A percentile compares a stretch with the other conserved stretches of the same genome.
Evolutionary conservation across 2,888 invertebrate species (phyloP).

Genomic region (Aproaerema taeniolella): DNA sequence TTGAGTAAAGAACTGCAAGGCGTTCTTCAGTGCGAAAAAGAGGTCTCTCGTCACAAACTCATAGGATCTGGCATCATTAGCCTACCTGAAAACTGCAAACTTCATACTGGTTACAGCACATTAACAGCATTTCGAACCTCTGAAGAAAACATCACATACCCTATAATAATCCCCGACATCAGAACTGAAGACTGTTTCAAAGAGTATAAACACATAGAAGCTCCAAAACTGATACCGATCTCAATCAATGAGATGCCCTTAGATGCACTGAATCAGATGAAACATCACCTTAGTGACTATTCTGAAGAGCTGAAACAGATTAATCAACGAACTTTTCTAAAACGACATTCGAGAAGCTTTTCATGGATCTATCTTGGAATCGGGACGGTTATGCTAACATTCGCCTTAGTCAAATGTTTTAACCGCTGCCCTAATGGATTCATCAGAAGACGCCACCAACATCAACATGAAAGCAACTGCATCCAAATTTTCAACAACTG

Average conservation of each 20-base stretch:
- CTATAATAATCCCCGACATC: conserved; percentile 21
- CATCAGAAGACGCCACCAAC: conserved; percentile 1
- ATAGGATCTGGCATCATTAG: conserved; percentile 19
- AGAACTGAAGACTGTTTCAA: conserved; percentile 20
- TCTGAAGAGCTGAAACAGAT: too few relatives aligned
- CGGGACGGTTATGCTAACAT: conserved; percentile 4
- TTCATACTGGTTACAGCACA: conserved; percentile 22
- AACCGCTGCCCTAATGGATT: conserved; percentile 1
- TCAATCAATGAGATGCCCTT: conserved; percentile 20
- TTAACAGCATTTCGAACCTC: conserved; percentile 17
- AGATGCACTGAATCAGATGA: conserved; percentile 17
- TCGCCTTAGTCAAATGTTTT: background rate
- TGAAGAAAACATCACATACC: conserved; percentile 19
- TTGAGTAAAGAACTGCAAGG: conserved; percentile 15
- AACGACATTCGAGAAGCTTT: conserved; percentile 9
- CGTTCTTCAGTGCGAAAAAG: conserved; percentile 19
- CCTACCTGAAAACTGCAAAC: conserved; percentile 17
- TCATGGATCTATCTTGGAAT: conserved; percentile 11
- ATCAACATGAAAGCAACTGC: background rate
- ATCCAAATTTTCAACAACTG: conserved; percentile 22
- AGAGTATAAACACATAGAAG: conserved; percentile 5
- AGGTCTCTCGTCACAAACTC: conserved; percentile 17
- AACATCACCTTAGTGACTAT: conserved; percentile 16
- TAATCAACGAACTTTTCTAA: conserved; percentile 12
- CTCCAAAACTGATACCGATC: conserved; percentile 17